Percentiles rank a stretch among this genome's conserved stretches.
These are phyloP conservation scores for Sorex araneus DNA, from an alignment of 2,113 vertebrate genomes.

Conservation along the genomic window DNA sequence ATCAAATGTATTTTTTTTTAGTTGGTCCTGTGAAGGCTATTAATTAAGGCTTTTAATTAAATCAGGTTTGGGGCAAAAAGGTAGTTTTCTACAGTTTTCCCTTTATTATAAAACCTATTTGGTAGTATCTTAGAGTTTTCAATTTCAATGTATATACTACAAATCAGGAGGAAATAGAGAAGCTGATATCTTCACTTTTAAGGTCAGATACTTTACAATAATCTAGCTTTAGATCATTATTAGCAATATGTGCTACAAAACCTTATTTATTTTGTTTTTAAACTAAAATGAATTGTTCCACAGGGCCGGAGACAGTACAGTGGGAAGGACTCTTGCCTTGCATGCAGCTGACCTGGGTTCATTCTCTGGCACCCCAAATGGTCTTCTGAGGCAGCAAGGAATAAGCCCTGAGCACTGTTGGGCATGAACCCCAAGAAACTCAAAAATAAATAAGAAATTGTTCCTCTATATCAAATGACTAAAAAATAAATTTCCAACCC, in stretches of 20 bases:
- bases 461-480: not conserved
- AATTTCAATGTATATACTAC: not conserved
- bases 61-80: not conserved
- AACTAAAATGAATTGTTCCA: not conserved
- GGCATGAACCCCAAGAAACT: no score
- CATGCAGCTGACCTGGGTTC: no score
- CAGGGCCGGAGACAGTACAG: no score
- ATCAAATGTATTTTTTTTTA: conserved; percentile 3
- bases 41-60: not conserved
- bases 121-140: not conserved
- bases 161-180: not conserved
- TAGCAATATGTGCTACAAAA: not conserved
- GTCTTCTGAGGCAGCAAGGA: no score
- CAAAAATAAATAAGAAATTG: not conserved
- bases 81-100: not conserved
- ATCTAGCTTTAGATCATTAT: not conserved
- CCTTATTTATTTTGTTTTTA: conserved; percentile 13
- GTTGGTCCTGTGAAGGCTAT: not conserved
- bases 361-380: no score
- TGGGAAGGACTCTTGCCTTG: no score
- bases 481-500: not conserved
- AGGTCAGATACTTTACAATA: not conserved
- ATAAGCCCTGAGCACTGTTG: no score
- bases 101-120: not conserved
- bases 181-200: not conserved